Conservation (phyloP, 2,113 vertebrate genomes). For the Scalopus aquaticus region DNA sequence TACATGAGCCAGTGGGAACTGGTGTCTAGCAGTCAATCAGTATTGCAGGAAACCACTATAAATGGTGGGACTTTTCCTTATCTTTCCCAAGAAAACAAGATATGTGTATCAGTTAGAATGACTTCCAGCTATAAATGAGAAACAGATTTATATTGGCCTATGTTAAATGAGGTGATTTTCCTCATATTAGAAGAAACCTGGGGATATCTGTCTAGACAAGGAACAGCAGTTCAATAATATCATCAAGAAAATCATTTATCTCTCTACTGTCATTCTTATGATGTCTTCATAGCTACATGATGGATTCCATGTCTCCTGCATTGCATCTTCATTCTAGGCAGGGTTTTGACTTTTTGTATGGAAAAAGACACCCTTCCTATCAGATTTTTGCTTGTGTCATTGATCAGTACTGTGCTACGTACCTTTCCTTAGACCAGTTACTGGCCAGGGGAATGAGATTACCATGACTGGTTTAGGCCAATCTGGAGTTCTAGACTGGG, state of each 20-base stretch:
- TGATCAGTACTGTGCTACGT: background rate
- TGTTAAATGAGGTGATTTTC: background rate
- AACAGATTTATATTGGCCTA: background rate
- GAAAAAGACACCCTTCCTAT: background rate
- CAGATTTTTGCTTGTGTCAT: constrained; percentile 26
- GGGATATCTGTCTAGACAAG: background rate
- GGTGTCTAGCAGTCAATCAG: constrained; percentile 73
- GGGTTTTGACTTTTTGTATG: background rate
- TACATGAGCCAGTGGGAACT: constrained; percentile 67
- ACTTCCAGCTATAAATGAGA: background rate
- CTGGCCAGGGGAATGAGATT: background rate
- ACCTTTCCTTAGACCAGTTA: constrained; percentile 1
- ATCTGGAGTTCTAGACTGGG: constrained; percentile 10
- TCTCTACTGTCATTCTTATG: background rate
- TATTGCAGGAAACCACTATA: background rate
- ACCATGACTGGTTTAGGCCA: background rate
- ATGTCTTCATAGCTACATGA: background rate
- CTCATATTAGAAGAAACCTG: background rate
- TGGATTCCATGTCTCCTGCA: background rate
- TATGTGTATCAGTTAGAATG: background rate
- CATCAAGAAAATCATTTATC: background rate
- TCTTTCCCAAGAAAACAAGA: constrained; percentile 14
- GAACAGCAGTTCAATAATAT: background rate
- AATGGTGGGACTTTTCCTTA: background rate
- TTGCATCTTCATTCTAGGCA: constrained; percentile 12